Percentiles rank a stretch among this genome's conserved stretches.
These are phyloP conservation scores for Ostrea edulis DNA, from an alignment of 1,140 invertebrate genomes.

Conservation along the genomic window DNA sequence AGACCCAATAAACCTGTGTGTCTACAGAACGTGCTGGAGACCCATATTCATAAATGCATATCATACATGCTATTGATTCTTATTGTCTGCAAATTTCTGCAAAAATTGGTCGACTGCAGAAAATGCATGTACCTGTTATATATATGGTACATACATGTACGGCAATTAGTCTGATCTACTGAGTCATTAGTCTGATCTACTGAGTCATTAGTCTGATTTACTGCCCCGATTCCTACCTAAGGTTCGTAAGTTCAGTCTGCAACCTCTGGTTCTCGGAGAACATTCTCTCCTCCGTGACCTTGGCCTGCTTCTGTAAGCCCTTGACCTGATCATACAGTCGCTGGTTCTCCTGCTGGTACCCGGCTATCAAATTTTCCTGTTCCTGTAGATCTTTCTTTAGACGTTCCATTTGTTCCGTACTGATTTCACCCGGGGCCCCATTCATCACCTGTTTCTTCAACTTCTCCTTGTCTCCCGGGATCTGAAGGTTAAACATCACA, in stretches of 20 bases:
- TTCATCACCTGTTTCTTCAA: constrained; percentile 61
- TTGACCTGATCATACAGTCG: constrained; percentile 76
- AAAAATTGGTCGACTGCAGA: too few relatives aligned
- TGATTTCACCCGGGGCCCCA: constrained; percentile 55
- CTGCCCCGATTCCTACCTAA: constrained; percentile 64
- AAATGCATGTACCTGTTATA: too few relatives aligned
- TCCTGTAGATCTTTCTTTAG: constrained; percentile 73
- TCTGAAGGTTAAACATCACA: not conserved
- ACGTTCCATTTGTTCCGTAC: constrained; percentile 63
- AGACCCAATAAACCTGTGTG: too few relatives aligned
- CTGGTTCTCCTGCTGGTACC: constrained; percentile 77
- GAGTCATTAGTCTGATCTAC: too few relatives aligned
- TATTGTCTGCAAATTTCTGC: too few relatives aligned
- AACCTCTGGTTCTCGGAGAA: constrained; percentile 78
- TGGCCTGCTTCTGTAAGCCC: constrained; percentile 65
- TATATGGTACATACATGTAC: too few relatives aligned
- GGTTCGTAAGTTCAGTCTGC: constrained; percentile 66
- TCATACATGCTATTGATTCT: too few relatives aligned
- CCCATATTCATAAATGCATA: too few relatives aligned
- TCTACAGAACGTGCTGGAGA: too few relatives aligned
- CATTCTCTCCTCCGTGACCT: constrained; percentile 74
- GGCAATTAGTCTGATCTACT: too few relatives aligned
- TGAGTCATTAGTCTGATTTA: too few relatives aligned
- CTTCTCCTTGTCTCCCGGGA: not conserved
- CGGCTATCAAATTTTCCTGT: constrained; percentile 75